A percentile compares a stretch with the other conserved stretches of the same genome.
Evolutionary conservation across 2,797 vertebrate genomes (phyloP).

Genomic region (Rhinoraja longicauda): DNA sequence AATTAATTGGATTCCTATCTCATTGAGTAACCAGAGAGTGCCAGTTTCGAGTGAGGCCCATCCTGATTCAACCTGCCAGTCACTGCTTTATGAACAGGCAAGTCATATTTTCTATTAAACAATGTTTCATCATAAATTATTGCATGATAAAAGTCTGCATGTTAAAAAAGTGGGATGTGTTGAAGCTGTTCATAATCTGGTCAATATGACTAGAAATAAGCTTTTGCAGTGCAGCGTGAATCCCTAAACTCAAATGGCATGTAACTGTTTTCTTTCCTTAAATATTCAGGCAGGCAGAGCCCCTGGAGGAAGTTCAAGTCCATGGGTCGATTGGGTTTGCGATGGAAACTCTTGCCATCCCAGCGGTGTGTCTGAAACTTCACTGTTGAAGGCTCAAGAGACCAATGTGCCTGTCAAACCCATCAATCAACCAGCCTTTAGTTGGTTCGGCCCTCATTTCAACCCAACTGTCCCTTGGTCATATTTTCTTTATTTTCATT

Average conservation of each 20-base stretch:
- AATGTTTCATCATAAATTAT: not conserved
- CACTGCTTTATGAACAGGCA: not conserved
- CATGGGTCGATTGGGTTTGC: not conserved
- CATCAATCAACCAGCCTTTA: not conserved
- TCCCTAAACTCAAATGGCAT: not conserved
- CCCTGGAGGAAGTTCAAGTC: not conserved
- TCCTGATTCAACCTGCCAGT: not conserved
- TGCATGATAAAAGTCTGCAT: not conserved
- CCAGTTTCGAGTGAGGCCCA: not conserved
- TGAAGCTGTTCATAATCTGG: not conserved
- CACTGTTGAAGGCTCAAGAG: not conserved
- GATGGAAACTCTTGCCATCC: not conserved
- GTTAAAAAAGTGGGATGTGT: not conserved
- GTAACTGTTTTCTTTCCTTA: not conserved
- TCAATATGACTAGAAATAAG: not conserved
- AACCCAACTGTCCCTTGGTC: not conserved
- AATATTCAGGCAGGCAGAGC: not conserved
- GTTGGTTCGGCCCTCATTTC: not conserved
- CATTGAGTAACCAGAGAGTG: not conserved
- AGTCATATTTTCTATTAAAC: not conserved
- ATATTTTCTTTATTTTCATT: not conserved
- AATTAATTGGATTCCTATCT: not conserved
- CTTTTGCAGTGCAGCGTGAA: not conserved
- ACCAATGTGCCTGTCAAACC: not conserved
- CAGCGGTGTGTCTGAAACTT: not conserved